Evolutionary conservation across 2,113 vertebrate species (phyloP), one percentile per base, ranked within the genome.

Genomic region (Redunca redunca): DNA sequence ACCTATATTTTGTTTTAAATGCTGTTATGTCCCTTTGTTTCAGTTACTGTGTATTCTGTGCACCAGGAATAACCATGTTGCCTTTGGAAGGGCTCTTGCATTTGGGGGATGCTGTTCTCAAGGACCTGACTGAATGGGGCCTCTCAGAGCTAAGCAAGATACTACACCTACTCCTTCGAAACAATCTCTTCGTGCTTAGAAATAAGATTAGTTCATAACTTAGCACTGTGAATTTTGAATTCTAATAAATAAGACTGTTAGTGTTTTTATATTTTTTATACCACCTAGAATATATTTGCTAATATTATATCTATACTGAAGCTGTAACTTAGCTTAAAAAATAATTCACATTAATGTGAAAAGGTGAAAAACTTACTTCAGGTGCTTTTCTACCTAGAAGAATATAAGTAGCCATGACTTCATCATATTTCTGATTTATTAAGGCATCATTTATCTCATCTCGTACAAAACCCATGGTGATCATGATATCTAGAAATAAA

Each of bases 341-440:
- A 50, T 48, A 78, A 86, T 81, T 60, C 28, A 82, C 13, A 81
- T 52, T 55, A 50, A 84, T 67, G 30, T 14, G 46, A 95, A 95
- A 97, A 81, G 23, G 80, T 57, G 58, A 90, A 85, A 74, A 60
- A 98, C 99, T 99, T 99, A 99, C 99, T 99, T 99, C 99, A 33
- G 99, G 99, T 95, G 99, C 99, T 99, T 99, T 99, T 99, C 99
- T 99, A 93, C 99, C 99, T 94, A 99, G 98, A 87, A 99, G 99
- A 94, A 99, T 98, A 15, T 99, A 99, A 58, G 99, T 99, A 93
- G 99, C 99, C 99, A 99, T 99, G 96, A 99, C 99, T 96, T 99
- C 99, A 95, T 99, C 99, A 0, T 99, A 99, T 98, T 99, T 99
- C 98, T 99, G 99, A 97, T 98, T 99, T 95, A 99, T 98, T 98